Evolutionary conservation across 2,797 vertebrate species (phyloP).

Genomic region (Neosilurus hyrtlii): DNA sequence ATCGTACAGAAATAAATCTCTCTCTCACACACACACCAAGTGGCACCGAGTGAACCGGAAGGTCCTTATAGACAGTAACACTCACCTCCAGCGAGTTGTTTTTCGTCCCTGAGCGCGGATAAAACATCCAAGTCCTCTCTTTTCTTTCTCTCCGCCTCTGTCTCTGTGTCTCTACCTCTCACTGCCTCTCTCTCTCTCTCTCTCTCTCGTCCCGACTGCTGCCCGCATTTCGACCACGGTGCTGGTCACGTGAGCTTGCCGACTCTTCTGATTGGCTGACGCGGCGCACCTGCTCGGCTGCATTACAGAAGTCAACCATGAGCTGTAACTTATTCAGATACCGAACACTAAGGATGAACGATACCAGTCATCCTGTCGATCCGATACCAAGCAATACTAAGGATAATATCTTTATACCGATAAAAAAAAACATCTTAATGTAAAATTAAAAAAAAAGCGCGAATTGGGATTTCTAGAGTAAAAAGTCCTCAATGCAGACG

Average conservation of each 20-base stretch:
- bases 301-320: not conserved
- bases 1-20: not conserved
- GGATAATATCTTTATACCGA: too few species aligned
- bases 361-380: too few species aligned
- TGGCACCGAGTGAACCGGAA: not conserved
- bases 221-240: conserved; percentile 66
- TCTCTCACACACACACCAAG: not conserved
- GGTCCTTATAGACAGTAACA: conserved; percentile 8
- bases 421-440: too few species aligned
- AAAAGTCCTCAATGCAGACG: too few species aligned
- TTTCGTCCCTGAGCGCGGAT: conserved; percentile 41
- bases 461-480: too few species aligned
- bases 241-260: conserved; percentile 72
- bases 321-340: too few species aligned
- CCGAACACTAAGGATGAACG: too few species aligned
- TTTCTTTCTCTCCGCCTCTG: conserved; percentile 19
- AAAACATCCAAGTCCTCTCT: conserved; percentile 50
- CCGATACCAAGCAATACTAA: too few species aligned
- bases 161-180: not conserved
- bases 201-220: not conserved
- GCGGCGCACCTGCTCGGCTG: conserved; percentile 43
- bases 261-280: conserved; percentile 70
- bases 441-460: too few species aligned
- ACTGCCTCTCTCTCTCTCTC: conserved; percentile 5
- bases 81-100: conserved; percentile 50